Evolutionary conservation across 2,888 invertebrate species (phyloP).

Genomic region (Hyposoter dolosus): DNA sequence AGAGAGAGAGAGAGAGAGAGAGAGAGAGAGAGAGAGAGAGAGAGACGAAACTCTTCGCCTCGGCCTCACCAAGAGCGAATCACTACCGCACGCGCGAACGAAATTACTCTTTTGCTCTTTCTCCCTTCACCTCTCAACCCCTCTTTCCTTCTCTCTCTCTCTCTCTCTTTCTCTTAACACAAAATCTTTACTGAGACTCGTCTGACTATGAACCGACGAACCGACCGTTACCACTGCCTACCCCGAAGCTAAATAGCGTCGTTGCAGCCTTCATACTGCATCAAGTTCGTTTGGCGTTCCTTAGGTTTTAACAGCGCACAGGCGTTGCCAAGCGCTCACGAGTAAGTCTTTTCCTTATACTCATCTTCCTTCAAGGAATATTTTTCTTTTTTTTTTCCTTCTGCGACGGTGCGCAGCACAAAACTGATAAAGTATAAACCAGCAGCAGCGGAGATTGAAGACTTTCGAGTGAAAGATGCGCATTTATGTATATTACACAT

Average conservation of each 20-base stretch:
- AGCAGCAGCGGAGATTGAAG: conserved; percentile 59
- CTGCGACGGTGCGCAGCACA: conserved; percentile 32
- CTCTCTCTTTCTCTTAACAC: conserved; percentile 19
- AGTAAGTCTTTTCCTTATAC: conserved; percentile 19
- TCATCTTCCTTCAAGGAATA: background rate
- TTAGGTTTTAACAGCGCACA: conserved; percentile 38
- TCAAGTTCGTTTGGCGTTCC: conserved; percentile 47
- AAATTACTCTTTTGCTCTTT: conserved; percentile 21
- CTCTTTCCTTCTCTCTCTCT: conserved; percentile 10
- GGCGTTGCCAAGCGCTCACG: conserved; percentile 40
- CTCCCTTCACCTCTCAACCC: conserved; percentile 3
- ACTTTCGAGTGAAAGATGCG: conserved; percentile 56
- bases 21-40: conserved; percentile 12
- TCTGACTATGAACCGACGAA: conserved; percentile 52
- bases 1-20: conserved; percentile 13
- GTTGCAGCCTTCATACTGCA: conserved; percentile 36
- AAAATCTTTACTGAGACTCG: conserved; percentile 52
- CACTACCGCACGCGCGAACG: conserved; percentile 54
- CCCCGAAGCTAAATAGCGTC: conserved; percentile 58
- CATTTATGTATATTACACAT: conserved; percentile 23
- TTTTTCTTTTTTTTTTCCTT: conserved; percentile 6
- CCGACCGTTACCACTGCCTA: conserved; percentile 53
- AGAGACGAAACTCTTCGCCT: conserved; percentile 40
- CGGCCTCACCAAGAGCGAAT: conserved; percentile 52
- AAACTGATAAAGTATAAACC: conserved; percentile 54